These are phyloP conservation scores for Bradypodion pumilum DNA, from an alignment of 2,797 vertebrate genomes.

Conservation along the genomic window DNA sequence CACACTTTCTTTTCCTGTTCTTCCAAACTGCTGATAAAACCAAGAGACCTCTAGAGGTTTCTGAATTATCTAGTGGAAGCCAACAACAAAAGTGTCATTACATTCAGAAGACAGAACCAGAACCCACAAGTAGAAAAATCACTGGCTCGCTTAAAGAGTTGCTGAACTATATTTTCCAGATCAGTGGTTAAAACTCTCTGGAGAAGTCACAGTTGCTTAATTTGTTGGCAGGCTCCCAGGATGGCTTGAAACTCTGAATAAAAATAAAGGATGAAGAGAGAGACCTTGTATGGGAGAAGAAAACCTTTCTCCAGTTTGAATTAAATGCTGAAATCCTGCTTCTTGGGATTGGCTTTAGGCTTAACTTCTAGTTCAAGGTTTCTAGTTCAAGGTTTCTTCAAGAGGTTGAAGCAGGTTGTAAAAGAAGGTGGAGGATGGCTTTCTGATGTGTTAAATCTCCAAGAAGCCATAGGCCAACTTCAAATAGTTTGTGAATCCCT, in stretches of 20 bases:
- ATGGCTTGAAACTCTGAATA: neutral
- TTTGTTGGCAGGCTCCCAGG: constrained; percentile 9
- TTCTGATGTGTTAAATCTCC: neutral
- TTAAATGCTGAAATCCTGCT: constrained; percentile 11
- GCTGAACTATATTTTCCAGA: constrained; percentile 18
- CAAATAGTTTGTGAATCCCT: constrained; percentile 31
- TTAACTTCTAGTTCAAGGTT: constrained; percentile 14
- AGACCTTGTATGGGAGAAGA: neutral
- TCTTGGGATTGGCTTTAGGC: constrained; percentile 17
- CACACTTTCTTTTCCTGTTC: neutral
- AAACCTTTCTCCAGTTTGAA: neutral
- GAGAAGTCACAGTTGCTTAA: constrained; percentile 28
- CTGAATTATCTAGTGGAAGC: constrained; percentile 9
- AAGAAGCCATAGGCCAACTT: constrained; percentile 15
- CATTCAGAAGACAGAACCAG: constrained; percentile 43
- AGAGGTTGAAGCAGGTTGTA: constrained; percentile 16
- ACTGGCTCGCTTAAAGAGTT: constrained; percentile 27
- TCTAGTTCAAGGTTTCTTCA: constrained; percentile 18
- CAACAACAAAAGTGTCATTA: constrained; percentile 25
- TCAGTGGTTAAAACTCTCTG: constrained; percentile 7
- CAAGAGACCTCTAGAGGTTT: constrained; percentile 19
- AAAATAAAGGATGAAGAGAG: constrained; percentile 19
- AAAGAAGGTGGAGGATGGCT: neutral
- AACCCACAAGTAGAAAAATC: neutral
- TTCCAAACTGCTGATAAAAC: constrained; percentile 28